Evolutionary conservation across 2,797 vertebrate genomes (phyloP).

Genomic region (Arvicola amphibius): DNA sequence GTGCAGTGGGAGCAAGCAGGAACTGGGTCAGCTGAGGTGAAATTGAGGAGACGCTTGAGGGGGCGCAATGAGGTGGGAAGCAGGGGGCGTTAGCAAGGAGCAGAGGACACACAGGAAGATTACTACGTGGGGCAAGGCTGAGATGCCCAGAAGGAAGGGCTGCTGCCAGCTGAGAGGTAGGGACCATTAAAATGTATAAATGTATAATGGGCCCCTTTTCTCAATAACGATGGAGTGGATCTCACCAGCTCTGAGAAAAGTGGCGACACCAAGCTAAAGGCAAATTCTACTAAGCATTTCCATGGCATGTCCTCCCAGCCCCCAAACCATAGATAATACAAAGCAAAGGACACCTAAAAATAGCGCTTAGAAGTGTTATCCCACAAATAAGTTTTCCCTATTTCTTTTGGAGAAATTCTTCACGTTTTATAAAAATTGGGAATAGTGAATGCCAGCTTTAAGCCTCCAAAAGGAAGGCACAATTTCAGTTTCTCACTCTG

Average conservation of each 20-base stretch:
- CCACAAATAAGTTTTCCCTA: neutral
- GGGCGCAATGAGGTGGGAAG: neutral
- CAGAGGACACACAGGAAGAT: neutral
- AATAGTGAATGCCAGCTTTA: neutral
- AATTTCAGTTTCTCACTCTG: conserved; percentile 25
- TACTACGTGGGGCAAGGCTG: neutral
- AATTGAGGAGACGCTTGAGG: neutral
- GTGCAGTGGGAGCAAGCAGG: neutral
- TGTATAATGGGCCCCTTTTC: no score
- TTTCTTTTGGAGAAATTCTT: neutral
- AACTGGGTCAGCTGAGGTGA: neutral
- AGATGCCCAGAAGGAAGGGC: neutral
- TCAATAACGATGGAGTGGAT: neutral
- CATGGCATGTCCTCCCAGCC: neutral
- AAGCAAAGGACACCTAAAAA: neutral
- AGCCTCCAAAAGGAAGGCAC: neutral
- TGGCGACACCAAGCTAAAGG: neutral
- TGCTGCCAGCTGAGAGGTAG: neutral
- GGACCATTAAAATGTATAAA: no score
- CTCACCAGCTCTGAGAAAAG: neutral
- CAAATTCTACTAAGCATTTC: neutral
- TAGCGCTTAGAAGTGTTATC: neutral
- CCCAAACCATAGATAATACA: neutral
- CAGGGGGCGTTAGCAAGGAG: neutral
- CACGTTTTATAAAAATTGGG: neutral